Evolutionary conservation across 2,797 vertebrate genomes (phyloP), one percentile per base, ranked within the genome.

Genomic region (Caiman crocodilus): DNA sequence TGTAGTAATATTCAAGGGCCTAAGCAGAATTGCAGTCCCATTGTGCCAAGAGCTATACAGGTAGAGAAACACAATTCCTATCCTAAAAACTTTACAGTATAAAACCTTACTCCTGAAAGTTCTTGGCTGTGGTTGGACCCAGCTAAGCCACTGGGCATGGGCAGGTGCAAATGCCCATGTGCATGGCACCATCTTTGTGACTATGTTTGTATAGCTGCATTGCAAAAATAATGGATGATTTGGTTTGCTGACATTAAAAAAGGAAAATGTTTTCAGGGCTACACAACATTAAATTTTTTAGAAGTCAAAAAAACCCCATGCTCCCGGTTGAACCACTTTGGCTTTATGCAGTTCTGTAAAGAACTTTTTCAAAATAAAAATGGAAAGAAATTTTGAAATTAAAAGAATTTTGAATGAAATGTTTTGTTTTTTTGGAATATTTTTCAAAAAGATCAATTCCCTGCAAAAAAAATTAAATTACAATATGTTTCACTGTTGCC

Each of bases 281-380:
- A 79, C 5, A 16, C 69, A 35, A 57, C 74, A 58, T 28, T 30
- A 95, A 92, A 69, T 1, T 4, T 79, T 35, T 18, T n/a, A 60
- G 5, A 84, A 63, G 21, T 61, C 25, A 88, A 73, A 21, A 92
- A 9, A 65, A 88, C 89, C 18, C 74, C 76, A 76, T 80, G 13
- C 15, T 89, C 86, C 79, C 9, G 2, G 8, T 61, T 69, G 50
- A 82, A 88, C 30, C 56, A 90, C 79, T 67, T 55, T 78, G 73
- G 32, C 89, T 88, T 86, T 69, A 82, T 90, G 73, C 5, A 63
- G 74, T 90, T 94, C 73, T 92, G 57, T 76, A 77, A 67, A 67
- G 76, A 14, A 11, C 55, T 8, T 85, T 85, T 89, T 79, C 26
- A 90, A 78, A 71, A 69, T 85, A 5, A 89, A 84, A 92, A 87